phyloP scores from a whole-genome alignment of 2,113 vertebrate genomes.

The Lutjanus erythropterus region DNA sequence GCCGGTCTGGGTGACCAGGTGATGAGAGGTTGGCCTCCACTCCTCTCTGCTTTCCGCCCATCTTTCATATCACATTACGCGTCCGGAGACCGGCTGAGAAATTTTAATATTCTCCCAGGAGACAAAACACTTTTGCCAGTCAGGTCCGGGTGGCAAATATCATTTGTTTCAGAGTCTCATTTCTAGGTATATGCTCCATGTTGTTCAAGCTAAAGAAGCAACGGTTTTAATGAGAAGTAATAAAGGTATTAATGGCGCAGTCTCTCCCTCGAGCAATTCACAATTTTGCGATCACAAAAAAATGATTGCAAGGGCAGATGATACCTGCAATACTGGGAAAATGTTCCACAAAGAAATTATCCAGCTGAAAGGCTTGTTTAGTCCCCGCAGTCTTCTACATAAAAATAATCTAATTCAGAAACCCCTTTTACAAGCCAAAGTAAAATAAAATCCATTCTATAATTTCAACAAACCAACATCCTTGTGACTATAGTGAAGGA shows the following conservation, averaged over 20 bases:
- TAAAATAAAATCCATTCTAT: constrained; percentile 37
- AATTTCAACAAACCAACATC: constrained; percentile 25
- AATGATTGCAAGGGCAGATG: not conserved
- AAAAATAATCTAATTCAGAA: constrained; percentile 30
- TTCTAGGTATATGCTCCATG: not conserved
- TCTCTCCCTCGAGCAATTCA: not conserved
- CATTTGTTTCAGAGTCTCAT: constrained; percentile 9
- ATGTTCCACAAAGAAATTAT: constrained; percentile 7
- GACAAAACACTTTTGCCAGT: constrained; percentile 22
- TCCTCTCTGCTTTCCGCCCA: constrained; percentile 34
- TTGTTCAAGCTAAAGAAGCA: not conserved
- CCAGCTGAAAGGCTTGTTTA: constrained; percentile 16
- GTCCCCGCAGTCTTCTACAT: constrained; percentile 8
- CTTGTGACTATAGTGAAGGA: constrained; percentile 18
- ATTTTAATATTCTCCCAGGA: constrained; percentile 52
- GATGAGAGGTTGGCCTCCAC: constrained; percentile 53
- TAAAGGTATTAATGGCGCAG: not conserved
- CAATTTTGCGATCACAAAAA: not conserved
- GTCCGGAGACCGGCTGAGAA: constrained; percentile 24
- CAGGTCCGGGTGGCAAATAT: constrained; percentile 2
- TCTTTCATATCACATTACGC: constrained; percentile 59
- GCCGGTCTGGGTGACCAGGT: constrained; percentile 63
- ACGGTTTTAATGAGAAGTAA: constrained; percentile 4
- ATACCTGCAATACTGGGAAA: not conserved
- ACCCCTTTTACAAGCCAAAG: constrained; percentile 31